Base-by-base conservation (phyloP, 2,113 vertebrate species). In the Prunella fulvescens region DNA sequence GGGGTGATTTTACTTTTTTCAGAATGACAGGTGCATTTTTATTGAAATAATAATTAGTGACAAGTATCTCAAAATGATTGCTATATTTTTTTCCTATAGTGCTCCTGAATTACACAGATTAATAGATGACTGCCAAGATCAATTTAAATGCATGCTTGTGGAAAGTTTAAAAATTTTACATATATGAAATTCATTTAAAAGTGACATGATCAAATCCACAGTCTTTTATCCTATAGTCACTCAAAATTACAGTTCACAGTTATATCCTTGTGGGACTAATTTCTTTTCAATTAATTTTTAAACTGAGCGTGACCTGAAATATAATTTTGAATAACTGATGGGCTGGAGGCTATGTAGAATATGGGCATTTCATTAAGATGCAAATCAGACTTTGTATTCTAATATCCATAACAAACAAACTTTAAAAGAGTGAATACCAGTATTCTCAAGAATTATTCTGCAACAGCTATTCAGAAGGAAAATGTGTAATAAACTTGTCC, bases 211-310 rank as follows among this genome's bases (percentile, higher is more conserved):
- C 73, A 85, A 88, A 91, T 81, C 48, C 42, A 78, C 14, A 35
- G 39, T 45, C 40, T 95, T 92, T 93, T 72, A 90, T 83, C 33
- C 42, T 26, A 47, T 10, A 66, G 35, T 80, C 90, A 87, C 39
- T 85, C 51, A 90, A 92, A 94, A 74, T 94, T 90, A 91, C 37
- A 90, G 45, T 88, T 94, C 78, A 89, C 58, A 83, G 66, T 54
- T 90, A 76, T 94, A 84, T 64, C 50, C 79, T 80, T 94, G 47
- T 39, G 74, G 69, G 84, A 87, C 57, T 88, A 81, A 71, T 94
- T 95, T 86, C 19, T 94, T 86, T 86, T 86, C 58, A 87, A 92
- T 96, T 97, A 96, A 84, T 96, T 95, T 95, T 95, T 92, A 88
- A 97, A 92, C 67, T 60, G 66, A 62, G 42, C 5, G 0, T 93